Base-by-base conservation (phyloP, 2,888 invertebrate genomes). In the Drosophila ezoana region DNA sequence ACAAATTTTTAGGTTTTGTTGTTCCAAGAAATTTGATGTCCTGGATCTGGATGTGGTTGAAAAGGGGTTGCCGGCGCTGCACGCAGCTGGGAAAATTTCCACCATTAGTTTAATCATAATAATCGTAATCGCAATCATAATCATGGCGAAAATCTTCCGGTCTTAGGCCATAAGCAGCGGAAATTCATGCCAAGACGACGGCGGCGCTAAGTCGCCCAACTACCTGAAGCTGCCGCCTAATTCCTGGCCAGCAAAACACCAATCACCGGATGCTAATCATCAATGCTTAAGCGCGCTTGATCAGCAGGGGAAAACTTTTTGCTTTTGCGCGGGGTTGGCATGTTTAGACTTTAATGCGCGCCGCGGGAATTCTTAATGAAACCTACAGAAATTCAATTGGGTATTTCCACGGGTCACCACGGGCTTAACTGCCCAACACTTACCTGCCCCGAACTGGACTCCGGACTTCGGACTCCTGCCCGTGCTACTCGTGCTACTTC, bases 281-380 rank as follows among this genome's bases (percentile, higher is more conserved):
- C 72, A 69, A 68, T 70, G 81, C 79, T 72, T 73, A 89, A 74
- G 54, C 72, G 38, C 35, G 84, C 56, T 68, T 63, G 73, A 79
- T 82, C 79, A 68, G 67, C 68, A 53, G 60, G 72, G 80, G 71
- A 67, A 81, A 88, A 87, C 69, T 81, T 79, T 69, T 43, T 38
- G 59, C 61, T 56, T 69, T 28, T 8, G 8, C 28, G 54, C 78
- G 59, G 76, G 81, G 80, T 77, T 87, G 86, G 89, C 86, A 89
- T 86, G 86, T 89, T 86, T 89, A 89, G 89, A 81, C 88, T 87
- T 88, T 89, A 87, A 87, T 89, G 41, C 81, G 75, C 81, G 76
- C 86, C 83, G 76, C 89, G 79, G 79, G 82, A 84, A 88, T 88
- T 81, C 87, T 84, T 79, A 88, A 88, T 87, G 84, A 87, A 86